Base-by-base conservation (phyloP, 1,140 invertebrate genomes). In the Hestina assimilis region DNA sequence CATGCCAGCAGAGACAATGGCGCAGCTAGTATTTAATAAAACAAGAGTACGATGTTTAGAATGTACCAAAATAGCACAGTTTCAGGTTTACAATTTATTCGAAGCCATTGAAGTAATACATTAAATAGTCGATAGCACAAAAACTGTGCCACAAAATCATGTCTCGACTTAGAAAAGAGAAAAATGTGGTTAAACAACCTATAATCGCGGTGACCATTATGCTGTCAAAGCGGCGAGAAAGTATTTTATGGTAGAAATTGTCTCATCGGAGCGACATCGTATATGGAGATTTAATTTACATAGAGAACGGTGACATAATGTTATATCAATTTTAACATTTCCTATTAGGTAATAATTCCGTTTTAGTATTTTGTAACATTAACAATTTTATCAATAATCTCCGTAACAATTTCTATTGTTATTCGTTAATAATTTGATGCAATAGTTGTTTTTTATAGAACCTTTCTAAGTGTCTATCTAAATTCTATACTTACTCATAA, bases 261-360 rank as follows among this genome's bases (percentile, higher is more conserved):
- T 63, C 52, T 60, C 57, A 51, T 23, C 35, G 52, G 14, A 35
- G 20, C 43, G 35, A 53, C 33, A 24, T 48, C 26, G 35, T 52
- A 43, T 50, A 59, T 59, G 29, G 48, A 51, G 46, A 64, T 50
- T 55, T 57, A 57, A 65, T 61, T 65, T 57, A 40, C 58, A 65
- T 65, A 54, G 54, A 48, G 8, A n/a, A 19, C 4, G 33, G 14
- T 9, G 15, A 38, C 19, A n/a, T 14, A 31, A 31, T 28, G n/a
- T 28, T 28, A 9, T 28, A 28, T 28, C n/a, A 28, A 6, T 3
- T 11, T 31, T 11, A 31, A 31, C 5, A 31, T 11, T 31, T 31
- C 12, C 24, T n/a, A 12, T 31, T 31, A 31, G 2, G 28, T 31
- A 31, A 31, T 3, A 0, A 14, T 31, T 31, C 11, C 3, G 2